Evolutionary conservation across 2,113 vertebrate species (phyloP).

Genomic region (Catharus minimus): DNA sequence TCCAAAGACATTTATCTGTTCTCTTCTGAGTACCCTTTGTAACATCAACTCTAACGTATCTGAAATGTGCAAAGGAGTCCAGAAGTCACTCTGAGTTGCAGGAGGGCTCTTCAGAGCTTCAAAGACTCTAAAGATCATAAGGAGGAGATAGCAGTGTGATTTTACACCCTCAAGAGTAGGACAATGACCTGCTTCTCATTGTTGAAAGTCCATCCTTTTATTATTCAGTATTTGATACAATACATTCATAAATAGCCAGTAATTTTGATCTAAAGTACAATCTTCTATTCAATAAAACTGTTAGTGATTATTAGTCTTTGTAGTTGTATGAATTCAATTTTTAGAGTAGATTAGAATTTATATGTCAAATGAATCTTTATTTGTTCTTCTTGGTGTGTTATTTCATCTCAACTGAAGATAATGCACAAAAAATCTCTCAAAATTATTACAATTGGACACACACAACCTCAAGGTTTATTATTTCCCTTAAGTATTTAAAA

Average conservation of each 20-base stretch:
- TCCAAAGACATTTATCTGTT: background rate
- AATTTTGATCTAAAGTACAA: background rate
- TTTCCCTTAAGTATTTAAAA: background rate
- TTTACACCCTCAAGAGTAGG: background rate
- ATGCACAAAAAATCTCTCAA: background rate
- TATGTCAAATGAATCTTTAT: background rate
- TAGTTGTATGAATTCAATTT: background rate
- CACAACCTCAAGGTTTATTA: background rate
- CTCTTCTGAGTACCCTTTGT: background rate
- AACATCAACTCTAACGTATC: background rate
- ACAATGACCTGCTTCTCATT: background rate
- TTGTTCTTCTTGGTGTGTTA: background rate
- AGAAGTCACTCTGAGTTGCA: background rate
- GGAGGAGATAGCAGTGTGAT: background rate
- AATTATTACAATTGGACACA: background rate
- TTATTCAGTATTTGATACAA: background rate
- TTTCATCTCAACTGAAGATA: background rate
- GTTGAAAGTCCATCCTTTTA: background rate
- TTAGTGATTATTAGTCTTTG: background rate
- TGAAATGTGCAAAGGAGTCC: background rate
- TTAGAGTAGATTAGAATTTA: background rate
- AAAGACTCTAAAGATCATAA: background rate
- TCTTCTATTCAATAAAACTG: background rate
- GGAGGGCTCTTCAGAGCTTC: background rate
- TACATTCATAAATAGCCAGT: background rate